Base-by-base conservation (phyloP, 2,797 vertebrate genomes). In the Selene dorsalis region DNA sequence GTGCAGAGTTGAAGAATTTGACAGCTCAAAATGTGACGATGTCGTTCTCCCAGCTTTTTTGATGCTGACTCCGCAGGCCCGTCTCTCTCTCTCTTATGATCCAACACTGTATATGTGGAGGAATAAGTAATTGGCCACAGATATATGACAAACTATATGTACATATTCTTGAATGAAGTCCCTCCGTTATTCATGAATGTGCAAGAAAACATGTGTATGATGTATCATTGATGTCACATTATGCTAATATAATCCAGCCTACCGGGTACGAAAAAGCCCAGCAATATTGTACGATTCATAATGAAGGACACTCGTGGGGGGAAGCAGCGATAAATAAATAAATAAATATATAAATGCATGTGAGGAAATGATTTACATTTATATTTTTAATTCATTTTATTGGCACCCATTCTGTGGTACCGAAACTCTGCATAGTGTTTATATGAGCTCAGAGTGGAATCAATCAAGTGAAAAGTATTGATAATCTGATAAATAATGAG, bases 191-290 rank as follows among this genome's bases (percentile, higher is more conserved):
- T 73, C 32, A 75, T 83, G 38, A 72, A 56, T 71, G 32, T 66
- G 16, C 38, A 65, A 9, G 58, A 32, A 63, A 69, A 80, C 55
- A 66, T 14, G 26, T 65, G 35, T 77, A 52, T 75, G 57, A 76
- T 83, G 38, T 41, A 64, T 79, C 28, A 71, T 53, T 73, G 39
- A 84, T 86, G 63, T 62, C 24, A 24, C 60, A 26, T 48, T 56
- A 45, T 53, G 38, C 38, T 6, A 61, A 57, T 71, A 50, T 66
- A 50, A 69, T 72, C 28, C 69, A 70, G 48, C 52, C 50, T 16
- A 39, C 9, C 58, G 50, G 66, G 50, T 57, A 63, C 53, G 43
- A 18, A 79, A 32, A 79, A 61, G 61, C 60, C 53, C 55, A 39
- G 22, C 3, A 35, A 41, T 66, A 65, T 32, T 75, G 68, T 50